Base-by-base conservation (phyloP, 2,113 vertebrate species). In the Hemiprocne comata region DNA sequence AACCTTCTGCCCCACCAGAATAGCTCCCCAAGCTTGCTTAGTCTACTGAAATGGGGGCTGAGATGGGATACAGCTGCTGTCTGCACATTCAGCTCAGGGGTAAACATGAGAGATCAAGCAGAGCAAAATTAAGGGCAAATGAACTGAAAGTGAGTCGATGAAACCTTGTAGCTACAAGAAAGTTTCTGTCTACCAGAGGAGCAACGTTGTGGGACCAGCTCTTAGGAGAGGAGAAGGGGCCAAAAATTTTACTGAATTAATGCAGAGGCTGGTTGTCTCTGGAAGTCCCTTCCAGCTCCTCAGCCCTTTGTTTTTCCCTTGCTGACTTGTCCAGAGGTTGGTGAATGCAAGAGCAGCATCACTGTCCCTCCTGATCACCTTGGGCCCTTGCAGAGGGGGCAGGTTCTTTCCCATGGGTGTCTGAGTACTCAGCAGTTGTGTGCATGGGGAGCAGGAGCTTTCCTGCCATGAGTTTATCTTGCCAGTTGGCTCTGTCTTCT, bases 21-120 rank as follows among this genome's bases (percentile, higher is more conserved):
- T 8, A 67, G 53, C 34, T 89, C 80, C 81, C 74, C 60, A 28
- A 65, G 61, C 80, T 89, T 86, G 65, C 80, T 93, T 78, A 85
- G 84, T 69, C 86, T 87, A 26, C 82, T 1, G 5, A 46, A 87
- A 70, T 90, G 94, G 89, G 83, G 95, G 53, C 94, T 3, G 17
- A 58, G 94, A 81, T 74, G 86, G 69, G 76, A 89, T 64, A 29
- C 91, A 95, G 95, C 94, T 95, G 95, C 55, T 4, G 17, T 42
- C 85, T 93, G 75, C 85, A 93, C 78, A 50, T 85, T 76, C 71
- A 33, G 93, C 88, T 90, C 72, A 48, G 79, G 66, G 91, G 53
- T 36, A 84, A 97, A 72, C 48, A 42, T 2, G 29, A 83, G 76
- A 88, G 75, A 88, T 53, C 29, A 64, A 82, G 87, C 51, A 87